Conservation (phyloP, 2,113 vertebrate species). For the Puffinus mauretanicus region DNA sequence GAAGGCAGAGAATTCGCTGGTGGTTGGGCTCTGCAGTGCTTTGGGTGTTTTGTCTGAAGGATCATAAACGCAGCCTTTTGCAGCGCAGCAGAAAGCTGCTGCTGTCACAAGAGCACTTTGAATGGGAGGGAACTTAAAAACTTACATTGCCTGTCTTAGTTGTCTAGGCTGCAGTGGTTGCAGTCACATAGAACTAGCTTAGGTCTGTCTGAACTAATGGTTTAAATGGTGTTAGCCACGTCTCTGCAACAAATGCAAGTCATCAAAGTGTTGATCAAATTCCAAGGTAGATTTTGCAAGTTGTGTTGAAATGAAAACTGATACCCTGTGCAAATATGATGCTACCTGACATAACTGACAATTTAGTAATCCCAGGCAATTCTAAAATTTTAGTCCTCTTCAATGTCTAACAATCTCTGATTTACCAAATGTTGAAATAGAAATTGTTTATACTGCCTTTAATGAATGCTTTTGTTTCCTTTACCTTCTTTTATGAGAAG, state of each 20-base stretch:
- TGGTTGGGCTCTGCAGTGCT: background rate
- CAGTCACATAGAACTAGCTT: background rate
- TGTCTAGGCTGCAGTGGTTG: background rate
- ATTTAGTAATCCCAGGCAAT: background rate
- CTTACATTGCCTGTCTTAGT: rapidly evolving
- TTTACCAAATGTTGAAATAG: background rate
- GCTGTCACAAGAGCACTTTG: background rate
- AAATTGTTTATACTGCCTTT: background rate
- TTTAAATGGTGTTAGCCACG: background rate
- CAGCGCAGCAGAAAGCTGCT: background rate
- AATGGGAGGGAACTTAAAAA: background rate
- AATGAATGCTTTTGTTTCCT: background rate
- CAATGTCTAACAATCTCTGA: rapidly evolving
- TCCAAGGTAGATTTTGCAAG: background rate
- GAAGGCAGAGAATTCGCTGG: background rate
- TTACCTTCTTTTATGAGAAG: background rate
- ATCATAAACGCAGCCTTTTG: background rate
- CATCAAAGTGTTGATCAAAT: background rate
- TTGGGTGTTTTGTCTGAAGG: rapidly evolving
- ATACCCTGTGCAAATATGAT: background rate
- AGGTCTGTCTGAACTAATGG: background rate
- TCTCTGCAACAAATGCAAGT: background rate
- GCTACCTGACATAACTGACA: background rate
- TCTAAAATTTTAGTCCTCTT: background rate
- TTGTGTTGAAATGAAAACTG: background rate